Evolutionary conservation across 2,797 vertebrate genomes (phyloP).

Genomic region (Psittacula echo): DNA sequence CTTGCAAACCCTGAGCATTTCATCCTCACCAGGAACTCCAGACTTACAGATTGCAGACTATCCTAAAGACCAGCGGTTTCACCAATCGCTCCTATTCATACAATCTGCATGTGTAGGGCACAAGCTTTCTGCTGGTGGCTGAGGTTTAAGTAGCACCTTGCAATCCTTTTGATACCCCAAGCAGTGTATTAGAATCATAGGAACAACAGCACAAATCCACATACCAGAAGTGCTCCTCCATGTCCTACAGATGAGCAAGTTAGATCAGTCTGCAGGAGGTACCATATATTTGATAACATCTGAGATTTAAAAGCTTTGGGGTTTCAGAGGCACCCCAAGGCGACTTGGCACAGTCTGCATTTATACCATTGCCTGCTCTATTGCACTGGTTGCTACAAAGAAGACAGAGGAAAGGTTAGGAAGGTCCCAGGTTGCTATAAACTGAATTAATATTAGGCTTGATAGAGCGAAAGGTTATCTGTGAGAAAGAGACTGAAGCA

Average conservation of each 20-base stretch:
- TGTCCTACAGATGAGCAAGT: background rate
- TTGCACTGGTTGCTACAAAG: background rate
- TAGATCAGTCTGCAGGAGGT: background rate
- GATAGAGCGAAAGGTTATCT: background rate
- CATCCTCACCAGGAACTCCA: background rate
- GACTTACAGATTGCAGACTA: background rate
- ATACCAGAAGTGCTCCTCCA: background rate
- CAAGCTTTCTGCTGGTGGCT: background rate
- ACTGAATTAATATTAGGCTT: background rate
- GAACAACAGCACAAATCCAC: background rate
- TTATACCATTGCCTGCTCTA: background rate
- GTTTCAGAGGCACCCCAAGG: background rate
- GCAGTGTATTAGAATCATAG: background rate
- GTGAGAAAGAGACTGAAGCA: background rate
- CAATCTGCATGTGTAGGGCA: background rate
- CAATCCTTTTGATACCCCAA: background rate
- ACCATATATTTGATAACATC: fast-evolving
- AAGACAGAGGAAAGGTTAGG: background rate
- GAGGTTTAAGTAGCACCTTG: background rate
- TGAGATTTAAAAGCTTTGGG: background rate
- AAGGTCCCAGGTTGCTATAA: background rate
- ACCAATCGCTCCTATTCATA: fast-evolving
- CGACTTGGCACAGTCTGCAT: background rate
- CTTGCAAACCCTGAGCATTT: background rate
- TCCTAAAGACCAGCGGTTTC: background rate